Base-by-base conservation (phyloP, 2,888 invertebrate species). In the Ochropacha duplaris region DNA sequence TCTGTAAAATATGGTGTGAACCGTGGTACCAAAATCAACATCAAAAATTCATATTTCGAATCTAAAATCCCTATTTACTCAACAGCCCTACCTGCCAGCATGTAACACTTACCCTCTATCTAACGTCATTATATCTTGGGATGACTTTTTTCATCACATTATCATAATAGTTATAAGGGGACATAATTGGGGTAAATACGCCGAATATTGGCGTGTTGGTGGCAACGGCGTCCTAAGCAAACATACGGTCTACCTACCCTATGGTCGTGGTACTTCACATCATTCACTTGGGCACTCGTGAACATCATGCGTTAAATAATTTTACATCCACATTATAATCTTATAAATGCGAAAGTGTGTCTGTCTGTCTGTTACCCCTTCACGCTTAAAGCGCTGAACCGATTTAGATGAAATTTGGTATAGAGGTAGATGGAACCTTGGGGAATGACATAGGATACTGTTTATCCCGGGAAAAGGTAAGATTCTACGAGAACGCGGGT, bases 171-270 rank as follows among this genome's bases (percentile, higher is more conserved):
- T 66, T 63, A 57, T 67, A 69, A 69, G 63, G 66, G 67, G 71
- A 72, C 74, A 83, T 85, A 84, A 86, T 85, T 84, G 79, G 77
- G 72, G 83, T 74, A 82, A 83, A 83, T 79, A 83, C 70, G 70
- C 66, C 74, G 73, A 76, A 72, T 79, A 80, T 83, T 77, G 69
- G 76, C 74, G 61, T 16, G 65, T 60, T 31, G 12, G 31, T 12
- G 31, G 31, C 64, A 56, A 55, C 59, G 44, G 24, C 60, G 76
- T 85, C 86, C 86, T 86, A 86, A 86, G 64, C 61, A 83, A 86
- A 86, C 82, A 86, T 14, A 54, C 57, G 59, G 26, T 60, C 65
- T 63, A 61, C 62, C 61, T 52, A 44, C 36, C 36, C 51, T 11
- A 22, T 24, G 50, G 28, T 22, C 4, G 14, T 24, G 50, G 28